Evolutionary conservation across 1,140 invertebrate species (phyloP), one percentile per base, ranked within the genome.

Genomic region (silkworm (Bombyx mori)): DNA sequence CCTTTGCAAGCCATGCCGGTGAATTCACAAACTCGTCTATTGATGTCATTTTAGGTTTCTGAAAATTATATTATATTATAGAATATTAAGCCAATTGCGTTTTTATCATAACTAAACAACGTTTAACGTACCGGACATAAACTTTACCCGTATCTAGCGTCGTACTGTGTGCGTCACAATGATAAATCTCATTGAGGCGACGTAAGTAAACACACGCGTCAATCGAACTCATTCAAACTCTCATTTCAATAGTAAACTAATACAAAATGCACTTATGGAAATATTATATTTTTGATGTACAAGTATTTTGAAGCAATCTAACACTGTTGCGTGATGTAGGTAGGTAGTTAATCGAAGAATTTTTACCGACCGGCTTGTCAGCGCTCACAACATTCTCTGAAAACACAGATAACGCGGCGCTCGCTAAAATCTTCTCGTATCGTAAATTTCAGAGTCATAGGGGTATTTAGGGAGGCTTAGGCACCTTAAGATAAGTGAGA

Each of bases 401-500:
- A 83, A 83, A 82, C 73, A 61, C 58, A 81, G 80, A 86, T 84
- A 86, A 81, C 57, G 67, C 64, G 54, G 52, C 69, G 74, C 68
- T 65, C 69, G 73, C 66, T 75, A 73, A 86, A 83, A 77, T 86
- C 73, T 69, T 78, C 71, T 81, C 67, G 68, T 73, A 75, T 82
- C 75, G 78, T 84, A 86, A 83, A 83, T 86, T 84, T 82, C 67
- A 75, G 65, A 79, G 73, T 72, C 76, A 71, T 69, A 66, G 63
- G 76, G 73, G 79, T 82, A 79, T 82, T 86, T 84, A 61, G 62
- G 79, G 73, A 65, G 79, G 83, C 81, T 85, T 86, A 84, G 82
- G 57, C 73, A 82, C 73, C 83, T 82, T 80, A 69, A 83, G 83
- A 86, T 86, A 83, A 86, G 79, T 78, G 78, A 78, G 81, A 86